phyloP scores from a whole-genome alignment of 2,888 invertebrate genomes.

The Ormyrus rosae region DNA sequence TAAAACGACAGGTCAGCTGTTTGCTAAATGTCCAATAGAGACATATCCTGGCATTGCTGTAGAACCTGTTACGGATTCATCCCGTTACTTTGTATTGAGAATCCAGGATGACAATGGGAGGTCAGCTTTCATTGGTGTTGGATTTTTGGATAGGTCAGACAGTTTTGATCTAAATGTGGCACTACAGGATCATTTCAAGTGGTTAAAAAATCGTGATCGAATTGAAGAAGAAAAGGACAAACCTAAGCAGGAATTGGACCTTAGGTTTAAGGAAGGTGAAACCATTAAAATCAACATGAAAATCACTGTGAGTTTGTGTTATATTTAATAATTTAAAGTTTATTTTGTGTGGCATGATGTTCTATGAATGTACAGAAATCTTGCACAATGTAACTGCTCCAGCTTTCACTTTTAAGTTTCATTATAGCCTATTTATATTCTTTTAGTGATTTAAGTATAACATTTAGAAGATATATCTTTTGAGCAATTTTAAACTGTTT shows the following conservation, averaged over 20 bases:
- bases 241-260: slow-evolving; percentile 89
- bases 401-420: slow-evolving; percentile 34
- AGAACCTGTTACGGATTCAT: slow-evolving; percentile 97
- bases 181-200: slow-evolving; percentile 98
- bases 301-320: slow-evolving; percentile 84
- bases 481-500: no score
- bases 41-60: slow-evolving; percentile 96
- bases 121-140: slow-evolving; percentile 96
- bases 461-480: no score
- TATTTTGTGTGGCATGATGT: neutral
- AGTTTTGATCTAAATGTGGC: slow-evolving; percentile 99
- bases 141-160: slow-evolving; percentile 98
- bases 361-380: neutral
- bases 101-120: slow-evolving; percentile 97
- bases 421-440: no score
- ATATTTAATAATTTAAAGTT: neutral
- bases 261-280: slow-evolving; percentile 99
- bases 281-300: slow-evolving; percentile 99
- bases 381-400: neutral
- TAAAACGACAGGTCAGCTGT: slow-evolving; percentile 93
- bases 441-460: no score
- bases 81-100: slow-evolving; percentile 96
- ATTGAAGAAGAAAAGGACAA: slow-evolving; percentile 88
- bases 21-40: slow-evolving; percentile 97
- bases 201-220: slow-evolving; percentile 89